A percentile compares a stretch with the other conserved stretches of the same genome.
These are phyloP conservation scores for Itoplectis maculator DNA, from an alignment of 2,888 invertebrate species.

Conservation along the genomic window DNA sequence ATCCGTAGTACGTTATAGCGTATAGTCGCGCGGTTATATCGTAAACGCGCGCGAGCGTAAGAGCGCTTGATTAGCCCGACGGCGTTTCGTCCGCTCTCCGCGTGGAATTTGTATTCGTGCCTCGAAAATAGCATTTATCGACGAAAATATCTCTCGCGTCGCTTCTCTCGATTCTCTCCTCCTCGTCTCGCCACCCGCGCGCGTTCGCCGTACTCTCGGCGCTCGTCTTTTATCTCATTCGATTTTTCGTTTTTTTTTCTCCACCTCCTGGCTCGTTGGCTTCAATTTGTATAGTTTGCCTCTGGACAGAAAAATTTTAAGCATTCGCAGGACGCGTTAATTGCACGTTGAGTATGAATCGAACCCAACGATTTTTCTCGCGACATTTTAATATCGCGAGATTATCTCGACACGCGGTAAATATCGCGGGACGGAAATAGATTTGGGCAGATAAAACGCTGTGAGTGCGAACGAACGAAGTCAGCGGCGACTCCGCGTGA, in stretches of 20 bases:
- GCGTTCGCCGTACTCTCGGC: slow-evolving; percentile 33
- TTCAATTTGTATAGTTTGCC: no score
- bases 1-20: slow-evolving; percentile 12
- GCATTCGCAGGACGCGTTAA: no score
- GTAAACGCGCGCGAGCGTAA: not conserved
- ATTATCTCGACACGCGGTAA: not conserved
- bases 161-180: no score
- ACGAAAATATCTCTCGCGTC: slow-evolving; percentile 67
- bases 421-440: not conserved
- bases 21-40: slow-evolving; percentile 12
- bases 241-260: slow-evolving; percentile 27
- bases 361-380: not conserved
- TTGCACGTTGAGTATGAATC: not conserved
- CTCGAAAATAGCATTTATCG: slow-evolving; percentile 69
- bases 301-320: no score
- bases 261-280: slow-evolving; percentile 18
- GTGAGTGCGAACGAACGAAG: no score
- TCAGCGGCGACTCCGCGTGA: no score
- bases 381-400: not conserved
- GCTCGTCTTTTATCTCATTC: slow-evolving; percentile 6
- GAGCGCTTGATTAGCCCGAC: slow-evolving; percentile 23
- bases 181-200: slow-evolving; percentile 35
- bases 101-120: slow-evolving; percentile 64
- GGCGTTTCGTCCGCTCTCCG: slow-evolving; percentile 24
- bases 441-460: not conserved